These are phyloP conservation scores for Drepana falcataria DNA, from an alignment of 2,888 invertebrate genomes.

Conservation along the genomic window DNA sequence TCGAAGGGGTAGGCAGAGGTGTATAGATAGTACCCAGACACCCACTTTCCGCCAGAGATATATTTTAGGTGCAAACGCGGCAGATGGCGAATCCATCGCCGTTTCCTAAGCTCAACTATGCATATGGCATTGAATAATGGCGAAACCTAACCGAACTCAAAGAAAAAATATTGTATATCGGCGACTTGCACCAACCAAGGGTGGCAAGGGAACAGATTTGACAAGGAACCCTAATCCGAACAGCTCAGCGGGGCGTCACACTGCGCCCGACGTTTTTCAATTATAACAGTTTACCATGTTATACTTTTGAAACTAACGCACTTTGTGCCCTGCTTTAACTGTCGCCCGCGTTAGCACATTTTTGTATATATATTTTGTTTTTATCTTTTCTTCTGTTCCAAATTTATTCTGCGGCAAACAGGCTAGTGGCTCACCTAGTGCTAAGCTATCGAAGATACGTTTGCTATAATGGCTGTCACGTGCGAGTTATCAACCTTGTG, in stretches of 20 bases:
- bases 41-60: too few species aligned
- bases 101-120: too few species aligned
- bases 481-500: too few species aligned
- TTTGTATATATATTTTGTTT: slow-evolving; percentile 19
- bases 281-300: slow-evolving; percentile 67
- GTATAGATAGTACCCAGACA: too few species aligned
- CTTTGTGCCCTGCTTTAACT: slow-evolving; percentile 39
- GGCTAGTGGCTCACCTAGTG: too few species aligned
- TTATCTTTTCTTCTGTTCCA: slow-evolving; percentile 19
- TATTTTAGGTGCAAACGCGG: too few species aligned
- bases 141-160: too few species aligned
- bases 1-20: too few species aligned
- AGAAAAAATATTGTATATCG: background rate
- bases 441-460: too few species aligned
- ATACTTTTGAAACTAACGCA: slow-evolving; percentile 47
- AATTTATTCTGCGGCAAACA: slow-evolving; percentile 8
- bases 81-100: too few species aligned
- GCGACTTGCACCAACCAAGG: slow-evolving; percentile 13
- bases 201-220: slow-evolving; percentile 45
- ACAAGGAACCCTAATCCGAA: slow-evolving; percentile 65
- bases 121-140: too few species aligned
- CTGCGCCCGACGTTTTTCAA: slow-evolving; percentile 66
- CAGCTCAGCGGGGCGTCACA: slow-evolving; percentile 62
- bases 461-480: too few species aligned
- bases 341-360: slow-evolving; percentile 24